A percentile compares a stretch with the other conserved stretches of the same genome.
phyloP scores from a whole-genome alignment of 2,888 invertebrate genomes.

The Polyploca ridens region DNA sequence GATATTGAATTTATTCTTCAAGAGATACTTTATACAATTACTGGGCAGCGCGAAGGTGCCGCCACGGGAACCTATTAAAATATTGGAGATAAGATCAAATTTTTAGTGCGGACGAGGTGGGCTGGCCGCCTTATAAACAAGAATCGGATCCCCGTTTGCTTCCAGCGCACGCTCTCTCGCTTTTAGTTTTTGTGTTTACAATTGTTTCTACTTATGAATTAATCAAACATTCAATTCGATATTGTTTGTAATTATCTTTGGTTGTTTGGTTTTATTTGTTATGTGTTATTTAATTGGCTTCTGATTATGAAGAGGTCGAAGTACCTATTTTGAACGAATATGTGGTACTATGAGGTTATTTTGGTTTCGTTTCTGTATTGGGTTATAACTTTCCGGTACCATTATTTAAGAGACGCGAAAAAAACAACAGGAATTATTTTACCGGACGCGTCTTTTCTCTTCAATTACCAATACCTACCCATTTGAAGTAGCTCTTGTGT shows the following conservation, averaged over 20 bases:
- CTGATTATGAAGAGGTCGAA: constrained; percentile 65
- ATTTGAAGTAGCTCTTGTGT: too few species aligned
- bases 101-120: constrained; percentile 79
- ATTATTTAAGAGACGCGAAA: neutral
- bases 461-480: too few species aligned
- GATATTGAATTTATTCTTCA: constrained; percentile 76
- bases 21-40: constrained; percentile 77
- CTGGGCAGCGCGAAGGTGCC: constrained; percentile 69
- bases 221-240: constrained; percentile 78
- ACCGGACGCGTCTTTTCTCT: too few species aligned
- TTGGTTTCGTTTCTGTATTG: constrained; percentile 18
- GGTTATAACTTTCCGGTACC: neutral
- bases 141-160: constrained; percentile 68
- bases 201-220: constrained; percentile 81
- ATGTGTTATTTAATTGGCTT: constrained; percentile 78
- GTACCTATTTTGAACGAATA: constrained; percentile 28
- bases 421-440: too few species aligned
- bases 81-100: constrained; percentile 80
- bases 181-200: constrained; percentile 76
- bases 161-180: constrained; percentile 63
- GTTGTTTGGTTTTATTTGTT: constrained; percentile 72
- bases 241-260: constrained; percentile 74
- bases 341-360: constrained; percentile 16
- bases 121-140: constrained; percentile 74
- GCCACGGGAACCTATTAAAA: constrained; percentile 83